Conservation (phyloP, 2,888 invertebrate genomes). For the Bombylius major region DNA sequence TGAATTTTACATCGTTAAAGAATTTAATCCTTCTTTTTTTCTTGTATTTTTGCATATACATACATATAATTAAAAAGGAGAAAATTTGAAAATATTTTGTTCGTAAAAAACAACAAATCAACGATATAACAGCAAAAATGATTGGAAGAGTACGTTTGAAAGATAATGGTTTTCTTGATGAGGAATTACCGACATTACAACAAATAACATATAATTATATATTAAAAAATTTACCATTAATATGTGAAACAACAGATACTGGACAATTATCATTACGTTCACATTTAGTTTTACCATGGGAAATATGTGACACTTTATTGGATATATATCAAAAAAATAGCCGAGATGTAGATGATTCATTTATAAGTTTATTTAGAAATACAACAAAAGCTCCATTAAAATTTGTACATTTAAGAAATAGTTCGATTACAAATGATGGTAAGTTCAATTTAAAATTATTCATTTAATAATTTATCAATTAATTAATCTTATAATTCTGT, state of each 20-base stretch:
- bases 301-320: constrained; percentile 51
- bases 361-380: constrained; percentile 59
- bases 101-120: no score
- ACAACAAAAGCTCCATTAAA: constrained; percentile 53
- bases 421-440: constrained; percentile 57
- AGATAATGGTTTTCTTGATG: constrained; percentile 33
- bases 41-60: no score
- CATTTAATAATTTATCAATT: neutral
- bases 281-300: constrained; percentile 51
- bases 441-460: constrained; percentile 13
- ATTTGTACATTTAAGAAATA: constrained; percentile 55
- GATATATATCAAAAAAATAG: constrained; percentile 34
- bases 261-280: constrained; percentile 38
- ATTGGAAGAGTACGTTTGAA: constrained; percentile 37
- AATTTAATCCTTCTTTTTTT: no score
- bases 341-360: constrained; percentile 48
- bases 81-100: no score
- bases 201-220: constrained; percentile 35
- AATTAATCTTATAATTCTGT: no score
- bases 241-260: constrained; percentile 23
- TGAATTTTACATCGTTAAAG: no score
- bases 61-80: no score
- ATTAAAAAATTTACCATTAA: constrained; percentile 31
- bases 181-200: constrained; percentile 33
- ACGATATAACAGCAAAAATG: constrained; percentile 18